Conservation (phyloP, 2,113 vertebrate genomes). For the Mugil cephalus region DNA sequence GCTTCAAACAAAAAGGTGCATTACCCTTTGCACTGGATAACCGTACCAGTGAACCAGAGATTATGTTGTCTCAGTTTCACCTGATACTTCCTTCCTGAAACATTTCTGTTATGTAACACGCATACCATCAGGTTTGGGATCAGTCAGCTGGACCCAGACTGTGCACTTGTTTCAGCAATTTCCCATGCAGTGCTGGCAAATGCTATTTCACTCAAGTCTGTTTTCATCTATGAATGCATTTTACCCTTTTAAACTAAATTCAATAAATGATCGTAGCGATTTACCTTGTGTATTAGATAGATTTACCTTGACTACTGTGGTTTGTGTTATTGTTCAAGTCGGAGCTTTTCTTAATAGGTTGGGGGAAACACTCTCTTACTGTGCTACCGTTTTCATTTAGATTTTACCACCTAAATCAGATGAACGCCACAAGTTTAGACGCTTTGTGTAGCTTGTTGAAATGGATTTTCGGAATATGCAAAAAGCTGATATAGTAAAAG, state of each 20-base stretch:
- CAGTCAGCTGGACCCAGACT: conserved; percentile 37
- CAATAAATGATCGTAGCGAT: background rate
- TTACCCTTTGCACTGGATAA: conserved; percentile 31
- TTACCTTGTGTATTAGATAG: too few relatives aligned
- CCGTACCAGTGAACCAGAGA: conserved; percentile 31
- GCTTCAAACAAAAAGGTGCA: conserved; percentile 32
- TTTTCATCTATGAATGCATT: background rate
- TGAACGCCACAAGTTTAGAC: conserved; percentile 28
- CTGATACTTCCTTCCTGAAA: conserved; percentile 59
- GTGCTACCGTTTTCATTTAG: conserved; percentile 3
- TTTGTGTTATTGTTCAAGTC: background rate
- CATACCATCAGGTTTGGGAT: conserved; percentile 43
- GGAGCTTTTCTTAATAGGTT: conserved; percentile 19
- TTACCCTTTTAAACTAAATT: background rate
- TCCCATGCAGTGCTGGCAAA: conserved; percentile 16
- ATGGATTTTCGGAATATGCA: conserved; percentile 21
- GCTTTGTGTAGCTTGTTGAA: conserved; percentile 13
- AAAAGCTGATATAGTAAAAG: background rate
- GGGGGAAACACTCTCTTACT: background rate
- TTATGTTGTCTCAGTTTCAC: conserved; percentile 51
- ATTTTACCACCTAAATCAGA: background rate
- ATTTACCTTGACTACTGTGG: background rate
- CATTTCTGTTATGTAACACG: conserved; percentile 41
- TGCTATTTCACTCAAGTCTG: conserved; percentile 16
- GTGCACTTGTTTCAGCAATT: conserved; percentile 38